These are phyloP conservation scores for Noctua fimbriata DNA, from an alignment of 2,888 invertebrate species.

Conservation along the genomic window DNA sequence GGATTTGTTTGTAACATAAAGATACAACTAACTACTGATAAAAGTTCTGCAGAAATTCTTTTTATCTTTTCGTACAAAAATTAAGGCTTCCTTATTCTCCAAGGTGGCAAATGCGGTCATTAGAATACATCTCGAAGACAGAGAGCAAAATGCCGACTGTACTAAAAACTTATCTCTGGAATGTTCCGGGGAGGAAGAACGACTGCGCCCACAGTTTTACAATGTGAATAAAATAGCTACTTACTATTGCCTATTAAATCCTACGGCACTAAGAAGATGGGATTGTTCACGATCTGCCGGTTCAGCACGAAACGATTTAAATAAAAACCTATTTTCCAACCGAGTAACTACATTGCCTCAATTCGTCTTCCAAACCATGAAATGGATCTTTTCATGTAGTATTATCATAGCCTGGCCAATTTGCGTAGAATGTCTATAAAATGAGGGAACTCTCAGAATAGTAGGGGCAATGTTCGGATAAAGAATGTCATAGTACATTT, in stretches of 20 bases:
- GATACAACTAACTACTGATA: background rate
- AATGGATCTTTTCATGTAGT: slow-evolving; percentile 34
- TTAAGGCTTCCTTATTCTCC: slow-evolving; percentile 9
- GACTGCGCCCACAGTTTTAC: slow-evolving; percentile 34
- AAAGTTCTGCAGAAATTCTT: slow-evolving; percentile 7
- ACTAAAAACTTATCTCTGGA: slow-evolving; percentile 40
- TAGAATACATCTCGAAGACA: slow-evolving; percentile 27
- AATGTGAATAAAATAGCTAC: slow-evolving; percentile 32
- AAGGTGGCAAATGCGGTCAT: slow-evolving; percentile 35
- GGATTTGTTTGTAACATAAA: slow-evolving; percentile 15
- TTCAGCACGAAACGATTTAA: slow-evolving; percentile 41
- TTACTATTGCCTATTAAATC: slow-evolving; percentile 34
- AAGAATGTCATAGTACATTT: slow-evolving; percentile 69
- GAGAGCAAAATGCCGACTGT: slow-evolving; percentile 20
- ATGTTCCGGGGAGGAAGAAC: slow-evolving; percentile 21
- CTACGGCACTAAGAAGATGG: slow-evolving; percentile 24
- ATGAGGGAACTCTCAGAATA: slow-evolving; percentile 45
- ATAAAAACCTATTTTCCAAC: slow-evolving; percentile 51
- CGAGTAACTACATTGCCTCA: slow-evolving; percentile 29
- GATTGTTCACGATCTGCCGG: slow-evolving; percentile 28
- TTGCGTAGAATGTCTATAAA: slow-evolving; percentile 53
- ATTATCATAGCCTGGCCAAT: slow-evolving; percentile 41
- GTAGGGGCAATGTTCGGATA: slow-evolving; percentile 69
- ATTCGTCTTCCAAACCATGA: slow-evolving; percentile 22
- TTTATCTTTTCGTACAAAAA: slow-evolving; percentile 30